These are phyloP conservation scores for Willowsia nigromaculata DNA, from an alignment of 2,888 invertebrate species.

Conservation along the genomic window DNA sequence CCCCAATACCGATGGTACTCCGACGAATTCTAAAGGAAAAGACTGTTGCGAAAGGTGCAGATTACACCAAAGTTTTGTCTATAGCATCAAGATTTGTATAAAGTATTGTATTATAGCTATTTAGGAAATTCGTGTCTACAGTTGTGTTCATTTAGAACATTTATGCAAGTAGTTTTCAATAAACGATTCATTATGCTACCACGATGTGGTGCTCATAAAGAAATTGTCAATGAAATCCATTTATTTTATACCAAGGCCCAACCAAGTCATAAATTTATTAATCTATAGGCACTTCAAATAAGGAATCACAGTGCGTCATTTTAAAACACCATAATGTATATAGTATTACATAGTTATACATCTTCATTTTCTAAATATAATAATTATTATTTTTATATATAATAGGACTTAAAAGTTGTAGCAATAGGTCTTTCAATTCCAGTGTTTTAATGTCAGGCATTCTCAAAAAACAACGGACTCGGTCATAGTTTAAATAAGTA, in stretches of 20 bases:
- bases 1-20: conserved; percentile 94
- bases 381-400: neutral
- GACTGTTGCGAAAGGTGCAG: conserved; percentile 90
- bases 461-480: conserved; percentile 20
- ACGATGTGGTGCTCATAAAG: no score
- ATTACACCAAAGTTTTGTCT: conserved; percentile 94
- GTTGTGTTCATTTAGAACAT: no score
- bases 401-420: conserved; percentile 41
- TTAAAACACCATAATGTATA: conserved; percentile 44
- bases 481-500: conserved; percentile 33
- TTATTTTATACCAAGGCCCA: conserved; percentile 65
- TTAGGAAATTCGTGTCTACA: no score
- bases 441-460: conserved; percentile 47
- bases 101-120: conserved; percentile 79
- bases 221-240: neutral
- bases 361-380: neutral
- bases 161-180: no score
- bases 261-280: conserved; percentile 67
- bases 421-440: conserved; percentile 60
- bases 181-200: no score
- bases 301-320: conserved; percentile 77
- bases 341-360: conserved; percentile 6
- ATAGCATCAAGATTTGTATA: conserved; percentile 94
- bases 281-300: conserved; percentile 77
- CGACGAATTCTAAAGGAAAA: conserved; percentile 91